Percentiles rank a stretch among this genome's conserved stretches.
Conservation (phyloP, 2,888 invertebrate genomes). For the Dryomyza anilis region DNA sequence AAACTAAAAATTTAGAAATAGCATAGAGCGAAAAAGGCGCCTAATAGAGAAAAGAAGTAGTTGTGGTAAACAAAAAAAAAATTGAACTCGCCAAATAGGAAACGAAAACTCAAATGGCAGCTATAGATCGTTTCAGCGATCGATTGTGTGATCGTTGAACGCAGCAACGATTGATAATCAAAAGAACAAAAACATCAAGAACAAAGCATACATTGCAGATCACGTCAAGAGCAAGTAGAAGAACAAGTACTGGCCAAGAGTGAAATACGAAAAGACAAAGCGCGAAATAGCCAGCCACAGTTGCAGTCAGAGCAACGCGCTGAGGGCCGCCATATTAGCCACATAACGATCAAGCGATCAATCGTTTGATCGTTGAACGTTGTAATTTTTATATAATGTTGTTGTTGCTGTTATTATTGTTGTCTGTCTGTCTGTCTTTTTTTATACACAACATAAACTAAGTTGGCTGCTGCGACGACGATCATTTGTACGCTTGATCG, state of each 20-base stretch:
- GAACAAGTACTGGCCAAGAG: too few relatives aligned
- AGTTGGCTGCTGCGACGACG: too few relatives aligned
- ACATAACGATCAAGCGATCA: slow-evolving; percentile 22
- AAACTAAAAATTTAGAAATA: too few relatives aligned
- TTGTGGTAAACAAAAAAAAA: not conserved
- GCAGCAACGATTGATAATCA: slow-evolving; percentile 8
- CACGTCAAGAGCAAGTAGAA: too few relatives aligned
- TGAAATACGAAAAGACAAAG: too few relatives aligned
- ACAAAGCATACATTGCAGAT: not conserved
- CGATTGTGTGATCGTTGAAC: slow-evolving; percentile 16
- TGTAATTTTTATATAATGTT: not conserved
- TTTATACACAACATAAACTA: too few relatives aligned
- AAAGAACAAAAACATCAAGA: slow-evolving; percentile 1
- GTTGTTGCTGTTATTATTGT: slow-evolving; percentile 9
- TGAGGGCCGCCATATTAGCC: slow-evolving; percentile 16
- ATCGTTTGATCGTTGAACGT: slow-evolving; percentile 18
- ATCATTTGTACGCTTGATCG: slow-evolving; percentile 4
- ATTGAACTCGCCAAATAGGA: not conserved
- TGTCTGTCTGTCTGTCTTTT: too few relatives aligned
- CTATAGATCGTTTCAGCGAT: slow-evolving; percentile 18
- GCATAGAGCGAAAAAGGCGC: too few relatives aligned
- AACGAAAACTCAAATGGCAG: not conserved
- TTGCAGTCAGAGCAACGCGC: too few relatives aligned
- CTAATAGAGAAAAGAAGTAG: too few relatives aligned
- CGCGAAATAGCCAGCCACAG: too few relatives aligned